phyloP scores from a whole-genome alignment of 2,113 vertebrate genomes.

The Pica pica region DNA sequence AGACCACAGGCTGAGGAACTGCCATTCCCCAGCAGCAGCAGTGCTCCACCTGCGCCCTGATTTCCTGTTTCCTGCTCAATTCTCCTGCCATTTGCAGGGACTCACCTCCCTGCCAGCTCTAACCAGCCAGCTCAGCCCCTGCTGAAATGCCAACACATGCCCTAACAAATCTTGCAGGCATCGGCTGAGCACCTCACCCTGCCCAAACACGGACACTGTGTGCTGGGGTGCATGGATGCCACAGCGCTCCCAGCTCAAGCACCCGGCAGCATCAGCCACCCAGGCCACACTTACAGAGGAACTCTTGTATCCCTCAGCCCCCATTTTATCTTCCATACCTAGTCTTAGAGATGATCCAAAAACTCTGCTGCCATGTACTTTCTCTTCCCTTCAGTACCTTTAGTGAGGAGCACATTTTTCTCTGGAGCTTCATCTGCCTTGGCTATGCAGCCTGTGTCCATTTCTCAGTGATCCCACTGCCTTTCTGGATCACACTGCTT shows the following conservation, averaged over 20 bases:
- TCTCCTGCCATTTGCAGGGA: not conserved
- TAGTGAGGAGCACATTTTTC: not conserved
- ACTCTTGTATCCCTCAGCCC: not conserved
- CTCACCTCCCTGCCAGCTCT: fast-evolving
- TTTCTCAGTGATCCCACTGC: not conserved
- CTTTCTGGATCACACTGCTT: not conserved
- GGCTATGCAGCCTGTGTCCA: not conserved
- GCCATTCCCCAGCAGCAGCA: not conserved
- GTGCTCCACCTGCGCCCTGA: fast-evolving
- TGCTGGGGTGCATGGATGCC: fast-evolving
- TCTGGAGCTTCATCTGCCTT: not conserved
- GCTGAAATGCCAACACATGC: not conserved
- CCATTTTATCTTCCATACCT: not conserved
- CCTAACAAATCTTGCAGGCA: not conserved
- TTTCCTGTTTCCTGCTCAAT: not conserved
- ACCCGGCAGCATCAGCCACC: fast-evolving
- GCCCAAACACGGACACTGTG: not conserved
- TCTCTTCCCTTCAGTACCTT: not conserved
- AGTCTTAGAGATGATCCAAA: not conserved
- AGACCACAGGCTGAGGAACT: not conserved
- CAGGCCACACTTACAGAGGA: not conserved
- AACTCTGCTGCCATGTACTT: not conserved
- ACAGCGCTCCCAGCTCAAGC: fast-evolving
- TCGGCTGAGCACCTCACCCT: not conserved
- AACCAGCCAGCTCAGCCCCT: not conserved